Evolutionary conservation across 2,888 invertebrate genomes (phyloP), one percentile per base, ranked within the genome.

Genomic region (Sympetrum striolatum): DNA sequence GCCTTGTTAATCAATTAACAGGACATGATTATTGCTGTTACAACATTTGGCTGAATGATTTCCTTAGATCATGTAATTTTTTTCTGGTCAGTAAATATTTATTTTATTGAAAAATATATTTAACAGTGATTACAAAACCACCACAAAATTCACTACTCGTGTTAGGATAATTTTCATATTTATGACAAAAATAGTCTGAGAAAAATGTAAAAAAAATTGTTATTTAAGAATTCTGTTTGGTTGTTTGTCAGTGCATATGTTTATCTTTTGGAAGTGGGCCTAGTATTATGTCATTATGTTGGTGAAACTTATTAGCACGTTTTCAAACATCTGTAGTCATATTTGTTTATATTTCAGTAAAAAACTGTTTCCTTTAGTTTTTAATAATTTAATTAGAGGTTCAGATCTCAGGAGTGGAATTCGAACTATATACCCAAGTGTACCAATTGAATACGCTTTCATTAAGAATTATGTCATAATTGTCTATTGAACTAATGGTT

Each of bases 271-370:
- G 73, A 73, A 73, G 73, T 73, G 73, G 73, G 73, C 73, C 73
- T 73, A 31, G 73, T 73, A 31, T 73, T 31, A 31, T 60, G 60
- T 31, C n/a, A 80, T 18, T 64, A 39, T 64, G 18, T 86, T 60
- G 35, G 60, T 64, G 86, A 86, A 82, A 86, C 64, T 86, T 86
- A 58, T 60, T 86, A 86, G 86, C 86, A 86, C 86, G 86, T 86
- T 86, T 86, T 86, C n/a, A 48, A 86, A 37, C 60, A 86, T 37
- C 53, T 35, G 25, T 58, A 58, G 60, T 37, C 35, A 35, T 60
- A 60, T 37, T 31, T 53, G 3, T 18, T 53, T 4, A 10, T 8
- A 44, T 44, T 44, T 8, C 44, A 44, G 44, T 44, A 18, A 10
- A 53, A 53, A 18, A 18, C 4, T 53, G n/a, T 53, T 53, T 53